Conservation (phyloP, 2,888 invertebrate species). For the Diadegma fenestrale region DNA sequence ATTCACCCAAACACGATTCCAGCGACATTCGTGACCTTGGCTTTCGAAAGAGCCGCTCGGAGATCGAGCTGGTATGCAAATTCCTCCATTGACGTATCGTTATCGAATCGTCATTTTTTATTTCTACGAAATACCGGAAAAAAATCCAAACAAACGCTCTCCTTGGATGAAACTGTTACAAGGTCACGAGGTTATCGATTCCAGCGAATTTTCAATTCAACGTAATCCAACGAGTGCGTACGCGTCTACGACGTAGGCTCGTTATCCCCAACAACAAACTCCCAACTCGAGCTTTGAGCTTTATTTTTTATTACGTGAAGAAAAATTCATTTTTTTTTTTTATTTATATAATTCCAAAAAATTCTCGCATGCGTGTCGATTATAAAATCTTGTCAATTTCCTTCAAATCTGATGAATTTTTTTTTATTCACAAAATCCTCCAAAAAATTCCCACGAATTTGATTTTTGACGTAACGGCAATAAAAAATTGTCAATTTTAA, state of each 20-base stretch:
- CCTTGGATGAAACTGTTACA: constrained; percentile 39
- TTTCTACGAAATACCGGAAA: not conserved
- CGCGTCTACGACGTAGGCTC: not conserved
- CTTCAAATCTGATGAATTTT: too few relatives aligned
- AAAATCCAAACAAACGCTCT: not conserved
- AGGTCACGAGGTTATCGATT: constrained; percentile 53
- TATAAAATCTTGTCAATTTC: too few relatives aligned
- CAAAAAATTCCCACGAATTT: too few relatives aligned
- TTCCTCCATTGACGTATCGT: constrained; percentile 19
- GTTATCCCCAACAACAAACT: not conserved
- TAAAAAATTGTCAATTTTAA: too few relatives aligned
- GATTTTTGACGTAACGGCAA: too few relatives aligned
- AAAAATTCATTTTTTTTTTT: not conserved
- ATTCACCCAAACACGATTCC: not conserved
- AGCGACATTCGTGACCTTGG: not conserved
- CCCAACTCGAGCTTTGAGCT: not conserved
- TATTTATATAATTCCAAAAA: too few relatives aligned
- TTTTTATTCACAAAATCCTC: too few relatives aligned
- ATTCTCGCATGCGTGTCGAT: too few relatives aligned
- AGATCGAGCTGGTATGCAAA: constrained; percentile 7
- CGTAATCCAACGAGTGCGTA: constrained; percentile 33
- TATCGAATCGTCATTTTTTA: constrained; percentile 8
- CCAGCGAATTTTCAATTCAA: constrained; percentile 35
- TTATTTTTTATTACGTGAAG: not conserved
- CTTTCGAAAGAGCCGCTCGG: not conserved